A percentile compares a stretch with the other conserved stretches of the same genome.
These are phyloP conservation scores for Picathartes gymnocephalus DNA, from an alignment of 2,113 vertebrate genomes.

Conservation along the genomic window DNA sequence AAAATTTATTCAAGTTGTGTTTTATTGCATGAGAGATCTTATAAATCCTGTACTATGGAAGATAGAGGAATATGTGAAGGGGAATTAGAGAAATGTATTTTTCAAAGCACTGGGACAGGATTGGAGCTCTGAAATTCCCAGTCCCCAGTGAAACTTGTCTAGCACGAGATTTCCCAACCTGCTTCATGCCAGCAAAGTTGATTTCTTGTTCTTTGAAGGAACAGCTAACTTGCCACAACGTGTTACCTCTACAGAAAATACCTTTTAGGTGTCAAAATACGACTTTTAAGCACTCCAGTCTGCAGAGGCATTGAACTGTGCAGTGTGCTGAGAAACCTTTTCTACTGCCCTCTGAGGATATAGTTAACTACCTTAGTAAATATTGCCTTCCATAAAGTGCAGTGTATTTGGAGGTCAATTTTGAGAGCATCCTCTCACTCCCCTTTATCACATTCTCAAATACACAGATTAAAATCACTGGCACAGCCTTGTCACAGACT, in stretches of 20 bases:
- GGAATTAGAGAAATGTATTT: not conserved
- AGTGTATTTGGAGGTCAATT: not conserved
- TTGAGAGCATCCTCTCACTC: not conserved
- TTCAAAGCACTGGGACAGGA: not conserved
- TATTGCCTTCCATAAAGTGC: not conserved
- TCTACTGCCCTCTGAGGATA: not conserved
- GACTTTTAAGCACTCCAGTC: not conserved
- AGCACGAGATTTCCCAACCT: not conserved
- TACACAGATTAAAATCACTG: not conserved
- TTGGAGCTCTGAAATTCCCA: not conserved
- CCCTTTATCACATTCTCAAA: not conserved
- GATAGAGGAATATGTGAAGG: conserved; percentile 3
- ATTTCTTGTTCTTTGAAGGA: conserved; percentile 46
- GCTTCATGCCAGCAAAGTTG: not conserved
- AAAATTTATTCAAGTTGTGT: not conserved
- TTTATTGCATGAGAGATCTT: not conserved
- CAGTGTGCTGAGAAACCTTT: conserved; percentile 1
- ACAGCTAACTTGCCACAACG: conserved; percentile 23
- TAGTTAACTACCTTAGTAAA: not conserved
- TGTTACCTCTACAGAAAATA: conserved; percentile 42
- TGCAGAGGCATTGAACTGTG: not conserved
- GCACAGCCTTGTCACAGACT: conserved; percentile 3
- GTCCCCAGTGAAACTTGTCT: not conserved
- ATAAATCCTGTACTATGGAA: not conserved
- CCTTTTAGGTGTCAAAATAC: not conserved